phyloP scores from a whole-genome alignment of 1,140 invertebrate genomes.

The Babylonia areolata region DNA sequence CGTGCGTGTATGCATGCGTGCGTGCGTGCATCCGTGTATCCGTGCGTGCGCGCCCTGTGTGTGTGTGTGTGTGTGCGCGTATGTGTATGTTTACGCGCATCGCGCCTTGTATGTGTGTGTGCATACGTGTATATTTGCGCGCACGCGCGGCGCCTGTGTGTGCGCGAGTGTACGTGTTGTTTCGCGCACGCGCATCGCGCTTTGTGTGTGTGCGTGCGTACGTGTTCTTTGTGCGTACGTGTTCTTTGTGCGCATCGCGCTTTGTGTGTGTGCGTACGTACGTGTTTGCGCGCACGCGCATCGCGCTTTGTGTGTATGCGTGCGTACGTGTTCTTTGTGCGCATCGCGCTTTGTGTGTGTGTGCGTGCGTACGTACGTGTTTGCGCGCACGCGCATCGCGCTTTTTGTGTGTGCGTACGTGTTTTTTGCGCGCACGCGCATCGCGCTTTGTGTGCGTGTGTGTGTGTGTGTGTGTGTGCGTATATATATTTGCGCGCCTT shows the following conservation, averaged over 20 bases:
- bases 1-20: not conserved
- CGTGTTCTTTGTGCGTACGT: no score
- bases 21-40: not conserved
- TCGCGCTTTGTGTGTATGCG: no score
- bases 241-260: no score
- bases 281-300: no score
- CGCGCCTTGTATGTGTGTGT: not conserved
- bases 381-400: no score
- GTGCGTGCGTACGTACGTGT: not conserved
- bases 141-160: not conserved
- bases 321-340: no score
- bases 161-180: no score
- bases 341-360: not conserved
- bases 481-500: not conserved
- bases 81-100: not conserved
- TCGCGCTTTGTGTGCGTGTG: not conserved
- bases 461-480: constrained; percentile 7
- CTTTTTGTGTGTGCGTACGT: not conserved
- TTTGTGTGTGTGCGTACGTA: no score
- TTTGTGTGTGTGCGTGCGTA: no score
- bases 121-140: not conserved
- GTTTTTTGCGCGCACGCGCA: no score
- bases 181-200: no score
- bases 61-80: not conserved
- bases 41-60: not conserved